These are phyloP conservation scores for Fregetta grallaria DNA, from an alignment of 2,113 vertebrate species.

Conservation along the genomic window DNA sequence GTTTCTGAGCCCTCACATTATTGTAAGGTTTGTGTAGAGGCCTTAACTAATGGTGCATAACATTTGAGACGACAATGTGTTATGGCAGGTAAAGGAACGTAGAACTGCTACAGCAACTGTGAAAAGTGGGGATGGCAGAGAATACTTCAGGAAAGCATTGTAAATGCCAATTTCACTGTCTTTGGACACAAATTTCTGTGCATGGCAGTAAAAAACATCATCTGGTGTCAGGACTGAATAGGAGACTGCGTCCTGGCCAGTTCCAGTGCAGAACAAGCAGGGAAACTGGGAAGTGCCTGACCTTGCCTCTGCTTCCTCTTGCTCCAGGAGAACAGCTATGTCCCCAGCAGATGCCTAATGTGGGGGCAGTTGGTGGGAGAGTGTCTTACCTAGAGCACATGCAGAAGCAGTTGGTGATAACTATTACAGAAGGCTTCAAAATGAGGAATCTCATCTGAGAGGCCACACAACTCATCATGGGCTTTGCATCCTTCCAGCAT, in stretches of 20 bases:
- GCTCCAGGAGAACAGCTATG: background rate
- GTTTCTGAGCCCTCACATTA: background rate
- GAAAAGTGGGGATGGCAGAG: background rate
- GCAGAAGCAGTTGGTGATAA: background rate
- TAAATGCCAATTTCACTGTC: background rate
- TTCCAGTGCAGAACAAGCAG: background rate
- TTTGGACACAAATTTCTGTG: background rate
- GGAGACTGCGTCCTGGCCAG: background rate
- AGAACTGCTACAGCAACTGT: background rate
- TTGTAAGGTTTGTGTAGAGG: background rate
- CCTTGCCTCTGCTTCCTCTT: background rate
- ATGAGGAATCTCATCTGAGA: background rate
- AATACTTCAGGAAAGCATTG: background rate
- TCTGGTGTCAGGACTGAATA: background rate
- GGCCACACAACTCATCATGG: background rate
- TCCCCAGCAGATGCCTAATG: background rate
- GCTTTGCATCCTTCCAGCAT: background rate
- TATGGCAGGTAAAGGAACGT: background rate
- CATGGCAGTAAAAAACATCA: background rate
- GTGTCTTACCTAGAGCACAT: background rate
- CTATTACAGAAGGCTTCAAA: background rate
- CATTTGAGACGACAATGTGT: conserved; percentile 14
- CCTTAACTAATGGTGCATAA: conserved; percentile 27
- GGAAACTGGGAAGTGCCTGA: background rate
- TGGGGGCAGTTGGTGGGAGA: background rate